phyloP scores from a whole-genome alignment of 2,797 vertebrate species.

The Chloroceryle inda region DNA sequence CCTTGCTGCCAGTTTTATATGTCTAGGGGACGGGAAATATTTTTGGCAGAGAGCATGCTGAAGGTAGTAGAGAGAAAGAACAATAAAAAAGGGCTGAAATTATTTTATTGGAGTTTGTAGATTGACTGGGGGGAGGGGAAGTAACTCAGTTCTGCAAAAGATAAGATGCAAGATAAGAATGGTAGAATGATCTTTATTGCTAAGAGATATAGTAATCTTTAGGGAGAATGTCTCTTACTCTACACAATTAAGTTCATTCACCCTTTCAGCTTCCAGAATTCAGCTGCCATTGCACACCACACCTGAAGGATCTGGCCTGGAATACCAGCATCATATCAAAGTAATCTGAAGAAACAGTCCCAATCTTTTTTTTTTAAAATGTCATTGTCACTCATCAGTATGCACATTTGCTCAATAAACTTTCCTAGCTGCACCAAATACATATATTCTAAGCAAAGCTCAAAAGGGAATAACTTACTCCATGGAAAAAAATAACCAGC shows the following conservation, averaged over 20 bases:
- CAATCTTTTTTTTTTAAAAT: not conserved
- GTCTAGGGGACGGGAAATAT: conserved; percentile 21
- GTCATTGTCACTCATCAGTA: not conserved
- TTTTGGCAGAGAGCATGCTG: conserved; percentile 36
- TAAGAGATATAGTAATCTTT: not conserved
- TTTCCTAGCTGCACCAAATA: not conserved
- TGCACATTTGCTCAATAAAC: not conserved
- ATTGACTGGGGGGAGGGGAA: fast-evolving
- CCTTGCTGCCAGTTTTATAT: not conserved
- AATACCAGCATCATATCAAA: not conserved
- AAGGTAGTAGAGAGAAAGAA: not conserved
- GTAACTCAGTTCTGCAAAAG: not conserved
- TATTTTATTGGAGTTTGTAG: not conserved
- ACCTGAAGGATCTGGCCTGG: not conserved
- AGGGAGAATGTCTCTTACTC: not conserved
- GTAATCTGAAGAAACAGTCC: not conserved
- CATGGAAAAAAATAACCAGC: conserved; percentile 5
- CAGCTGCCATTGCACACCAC: not conserved
- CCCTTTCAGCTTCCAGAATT: not conserved
- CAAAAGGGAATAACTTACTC: not conserved
- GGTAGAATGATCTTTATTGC: not conserved
- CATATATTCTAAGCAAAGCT: not conserved
- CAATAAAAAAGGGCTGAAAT: not conserved
- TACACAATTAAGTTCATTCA: not conserved
- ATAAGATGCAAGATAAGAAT: not conserved